Evolutionary conservation across 2,797 vertebrate genomes (phyloP).

Genomic region (Caiman crocodilus): DNA sequence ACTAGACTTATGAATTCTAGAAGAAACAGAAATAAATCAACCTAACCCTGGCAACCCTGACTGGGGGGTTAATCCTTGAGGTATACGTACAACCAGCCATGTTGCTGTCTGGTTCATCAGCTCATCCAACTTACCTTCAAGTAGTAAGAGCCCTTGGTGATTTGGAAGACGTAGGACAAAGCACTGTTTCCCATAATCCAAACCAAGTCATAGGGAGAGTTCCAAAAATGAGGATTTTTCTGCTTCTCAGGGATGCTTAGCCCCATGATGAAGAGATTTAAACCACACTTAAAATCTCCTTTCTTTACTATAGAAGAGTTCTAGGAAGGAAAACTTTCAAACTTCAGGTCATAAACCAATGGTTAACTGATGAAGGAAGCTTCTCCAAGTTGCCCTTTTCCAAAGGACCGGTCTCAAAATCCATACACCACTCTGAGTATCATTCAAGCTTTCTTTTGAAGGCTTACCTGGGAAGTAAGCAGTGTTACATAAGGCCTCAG

Average conservation of each 20-base stretch:
- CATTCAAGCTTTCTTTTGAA: no score
- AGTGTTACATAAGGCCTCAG: no score
- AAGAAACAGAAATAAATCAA: neutral
- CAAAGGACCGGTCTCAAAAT: no score
- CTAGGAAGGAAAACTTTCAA: neutral
- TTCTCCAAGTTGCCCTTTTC: constrained; percentile 60
- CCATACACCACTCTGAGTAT: no score
- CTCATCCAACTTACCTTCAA: neutral
- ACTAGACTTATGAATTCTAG: neutral
- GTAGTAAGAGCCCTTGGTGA: neutral
- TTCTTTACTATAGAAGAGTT: neutral
- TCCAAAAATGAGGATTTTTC: no score
- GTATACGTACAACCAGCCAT: neutral
- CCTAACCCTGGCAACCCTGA: neutral
- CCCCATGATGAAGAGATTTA: no score
- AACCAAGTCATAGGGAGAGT: no score
- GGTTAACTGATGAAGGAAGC: constrained; percentile 12
- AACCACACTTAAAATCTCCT: no score
- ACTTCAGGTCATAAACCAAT: neutral
- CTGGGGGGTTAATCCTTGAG: neutral
- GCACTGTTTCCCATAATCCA: no score
- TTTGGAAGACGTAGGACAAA: neutral
- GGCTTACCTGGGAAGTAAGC: no score
- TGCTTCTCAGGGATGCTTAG: no score
- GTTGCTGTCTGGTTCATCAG: neutral